Base-by-base conservation (phyloP, 2,113 vertebrate species). In the Hylia prasina region DNA sequence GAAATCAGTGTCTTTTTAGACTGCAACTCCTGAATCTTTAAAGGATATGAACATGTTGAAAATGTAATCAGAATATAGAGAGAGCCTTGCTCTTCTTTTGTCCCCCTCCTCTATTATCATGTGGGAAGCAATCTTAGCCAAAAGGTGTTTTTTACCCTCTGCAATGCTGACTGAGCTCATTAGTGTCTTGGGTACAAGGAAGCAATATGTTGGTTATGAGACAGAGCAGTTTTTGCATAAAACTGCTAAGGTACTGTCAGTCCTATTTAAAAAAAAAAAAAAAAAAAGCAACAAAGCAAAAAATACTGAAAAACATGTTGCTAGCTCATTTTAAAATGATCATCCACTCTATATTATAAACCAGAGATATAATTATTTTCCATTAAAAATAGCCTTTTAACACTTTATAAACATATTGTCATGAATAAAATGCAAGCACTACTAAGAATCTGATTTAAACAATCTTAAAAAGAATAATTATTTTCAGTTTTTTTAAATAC, bases 321-420 rank as follows among this genome's bases (percentile, higher is more conserved):
- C 17, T 60, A 13, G 2, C 65, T 86, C 19, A 22, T 72, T 87
- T 40, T 33, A 61, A 73, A 86, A 48, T 20, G 1, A 86, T 15
- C 19, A 57, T 1, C 7, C 50, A 28, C 19, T 64, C 15, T 47
- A 11, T 31, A 40, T 6, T 63, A 48, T 18, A 80, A 80, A 39
- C 5, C 15, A 45, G 14, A 71, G 6, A 56, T 33, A 16, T 56
- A 40, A 47, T 60, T 72, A 13, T 57, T 4, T 83, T 42, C 18
- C 25, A 61, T 40, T 73, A 73, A 70, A 72, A 92, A 45, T 10
- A n/a, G 21, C 3, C 1, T 72, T 82, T 82, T 60, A 28, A 37
- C 2, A 39, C 0, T 0, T 47, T 51, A 47, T 19, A 39, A 75
- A 63, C 18, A 47, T 42, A 40, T 18, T 68, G 7, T 35, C 5